Percentiles rank a stretch among this genome's conserved stretches.
Evolutionary conservation across 2,113 vertebrate genomes (phyloP).

Genomic region (Craseonycteris thonglongyai): DNA sequence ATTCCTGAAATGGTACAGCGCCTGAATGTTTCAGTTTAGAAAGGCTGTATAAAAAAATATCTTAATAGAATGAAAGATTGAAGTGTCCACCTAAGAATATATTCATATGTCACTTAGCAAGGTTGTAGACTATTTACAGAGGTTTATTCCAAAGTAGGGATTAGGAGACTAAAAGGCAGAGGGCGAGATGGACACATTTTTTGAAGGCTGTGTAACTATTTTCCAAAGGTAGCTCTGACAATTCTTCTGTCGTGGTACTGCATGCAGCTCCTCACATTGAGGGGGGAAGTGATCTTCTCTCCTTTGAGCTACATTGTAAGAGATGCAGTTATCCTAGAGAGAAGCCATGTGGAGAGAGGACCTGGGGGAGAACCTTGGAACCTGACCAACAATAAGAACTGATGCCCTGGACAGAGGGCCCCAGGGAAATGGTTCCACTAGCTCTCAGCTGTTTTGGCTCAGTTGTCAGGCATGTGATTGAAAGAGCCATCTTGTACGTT

Average conservation of each 20-base stretch:
- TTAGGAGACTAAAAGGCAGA: not conserved
- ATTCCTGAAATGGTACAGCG: not conserved
- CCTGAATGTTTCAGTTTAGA: not conserved
- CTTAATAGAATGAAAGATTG: not conserved
- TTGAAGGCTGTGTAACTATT: not conserved
- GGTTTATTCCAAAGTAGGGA: not conserved
- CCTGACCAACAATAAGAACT: not conserved
- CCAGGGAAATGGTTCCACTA: not conserved
- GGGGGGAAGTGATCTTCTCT: not conserved
- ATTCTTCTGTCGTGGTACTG: rapidly evolving
- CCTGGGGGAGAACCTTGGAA: not conserved
- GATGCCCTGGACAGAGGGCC: not conserved
- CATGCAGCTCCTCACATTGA: not conserved
- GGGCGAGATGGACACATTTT: not conserved
- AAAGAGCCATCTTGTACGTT: not conserved
- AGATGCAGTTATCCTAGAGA: not conserved
- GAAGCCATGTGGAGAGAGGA: not conserved
- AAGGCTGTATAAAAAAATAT: not conserved
- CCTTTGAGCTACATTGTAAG: not conserved
- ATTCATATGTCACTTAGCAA: not conserved
- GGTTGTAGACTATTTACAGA: not conserved
- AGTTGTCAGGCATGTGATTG: not conserved
- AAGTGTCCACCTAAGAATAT: not conserved
- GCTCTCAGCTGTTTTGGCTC: not conserved
- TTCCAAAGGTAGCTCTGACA: not conserved